phyloP scores from a whole-genome alignment of 2,888 invertebrate species.

The Epinotia demarniana region DNA sequence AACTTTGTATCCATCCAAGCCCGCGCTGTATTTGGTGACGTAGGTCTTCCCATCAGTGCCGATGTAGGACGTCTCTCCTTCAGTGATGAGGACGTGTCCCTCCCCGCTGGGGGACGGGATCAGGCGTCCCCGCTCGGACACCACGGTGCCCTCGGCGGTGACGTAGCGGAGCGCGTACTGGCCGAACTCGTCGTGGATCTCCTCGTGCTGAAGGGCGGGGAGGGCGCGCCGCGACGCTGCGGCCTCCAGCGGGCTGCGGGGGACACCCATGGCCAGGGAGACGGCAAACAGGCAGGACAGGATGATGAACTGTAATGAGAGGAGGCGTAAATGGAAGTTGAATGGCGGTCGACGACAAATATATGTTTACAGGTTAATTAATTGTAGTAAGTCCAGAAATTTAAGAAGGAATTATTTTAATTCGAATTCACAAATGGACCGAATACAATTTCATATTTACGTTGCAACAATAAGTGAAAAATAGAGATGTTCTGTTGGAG shows the following conservation, averaged over 20 bases:
- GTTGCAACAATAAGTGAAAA: no score
- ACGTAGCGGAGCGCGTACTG: slow-evolving; percentile 63
- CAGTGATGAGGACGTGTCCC: slow-evolving; percentile 56
- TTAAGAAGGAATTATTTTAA: no score
- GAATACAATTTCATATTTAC: no score
- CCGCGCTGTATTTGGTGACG: slow-evolving; percentile 56
- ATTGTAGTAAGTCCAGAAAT: no score
- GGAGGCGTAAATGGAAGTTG: neutral
- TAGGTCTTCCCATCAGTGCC: slow-evolving; percentile 58
- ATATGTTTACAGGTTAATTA: no score
- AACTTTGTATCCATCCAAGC: slow-evolving; percentile 54
- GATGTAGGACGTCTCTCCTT: slow-evolving; percentile 59
- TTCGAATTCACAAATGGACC: no score
- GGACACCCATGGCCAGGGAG: slow-evolving; percentile 33
- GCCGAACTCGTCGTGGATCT: slow-evolving; percentile 61
- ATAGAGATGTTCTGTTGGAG: no score
- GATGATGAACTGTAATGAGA: slow-evolving; percentile 47
- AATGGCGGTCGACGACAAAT: no score
- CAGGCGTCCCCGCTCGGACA: slow-evolving; percentile 58
- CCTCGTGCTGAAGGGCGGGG: slow-evolving; percentile 62
- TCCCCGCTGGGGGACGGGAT: slow-evolving; percentile 56
- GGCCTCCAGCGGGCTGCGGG: slow-evolving; percentile 20
- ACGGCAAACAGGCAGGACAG: slow-evolving; percentile 45
- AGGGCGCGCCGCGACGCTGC: slow-evolving; percentile 48
- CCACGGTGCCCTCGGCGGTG: slow-evolving; percentile 63